Base-by-base conservation (phyloP, 2,113 vertebrate genomes). In the Phaetusa simplex region DNA sequence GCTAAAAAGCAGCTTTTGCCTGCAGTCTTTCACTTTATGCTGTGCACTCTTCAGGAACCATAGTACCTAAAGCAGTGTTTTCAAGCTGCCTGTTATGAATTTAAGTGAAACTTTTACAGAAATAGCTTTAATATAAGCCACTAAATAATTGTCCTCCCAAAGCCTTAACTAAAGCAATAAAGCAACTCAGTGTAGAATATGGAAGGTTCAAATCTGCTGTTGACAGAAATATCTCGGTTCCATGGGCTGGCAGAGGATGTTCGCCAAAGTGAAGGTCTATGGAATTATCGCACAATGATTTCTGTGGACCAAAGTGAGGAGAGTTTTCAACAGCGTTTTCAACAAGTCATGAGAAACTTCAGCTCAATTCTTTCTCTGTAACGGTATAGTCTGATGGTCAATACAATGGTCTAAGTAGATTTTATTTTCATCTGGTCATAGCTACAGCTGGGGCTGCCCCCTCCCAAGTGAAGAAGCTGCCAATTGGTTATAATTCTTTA, bases 401-500 rank as follows among this genome's bases (percentile, higher is more conserved):
- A 17, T 18, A 12, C 47, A 34, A 23, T n/a, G 71, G 76, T 56
- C 59, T 34, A 59, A 58, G 62, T 9, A 42, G 18, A 45, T 5
- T 34, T 50, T 71, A 90, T n/a, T 55, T 80, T 66, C 56, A 27
- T 53, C 45, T 49, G 69, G 43, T 53, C 14, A 0, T 23, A 61
- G 42, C 56, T 66, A 11, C 22, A 34, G 19, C 43, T 47, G 13
- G 32, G 27, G 14, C 22, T 45, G 55, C 22, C 15, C 40, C 34
- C 12, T 55, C 23, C 13, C 38, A 26, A 40, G 18, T 11, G 38
- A 47, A 26, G 30, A 80, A 30, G 5, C 6, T 90, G 27, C 36
- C 43, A 45, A 16, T 32, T 40, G 24, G 17, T 72, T 96, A 74
- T 80, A 97, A 97, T 96, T 95, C 69, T 95, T 90, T 69, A 47